Conservation (phyloP, 53 echinoderm and acorn worm species). For the Paelopatides confundens region DNA sequence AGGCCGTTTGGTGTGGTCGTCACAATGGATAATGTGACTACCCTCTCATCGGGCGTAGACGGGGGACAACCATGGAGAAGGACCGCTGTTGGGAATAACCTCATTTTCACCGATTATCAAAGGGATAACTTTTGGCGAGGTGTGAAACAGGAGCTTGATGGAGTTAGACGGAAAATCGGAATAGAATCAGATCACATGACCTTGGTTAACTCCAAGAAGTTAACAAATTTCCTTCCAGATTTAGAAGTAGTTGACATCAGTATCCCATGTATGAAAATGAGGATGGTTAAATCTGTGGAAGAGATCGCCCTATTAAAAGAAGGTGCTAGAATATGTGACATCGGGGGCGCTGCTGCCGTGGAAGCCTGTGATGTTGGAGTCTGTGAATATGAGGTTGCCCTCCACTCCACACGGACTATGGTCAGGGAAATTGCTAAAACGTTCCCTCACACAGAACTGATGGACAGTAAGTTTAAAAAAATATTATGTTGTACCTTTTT, state of each 20-base stretch:
- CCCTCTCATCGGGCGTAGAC: conserved; percentile 81
- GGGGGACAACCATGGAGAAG: conserved; percentile 86
- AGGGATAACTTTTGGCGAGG: conserved; percentile 88
- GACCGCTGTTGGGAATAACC: conserved; percentile 71
- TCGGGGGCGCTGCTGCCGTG: conserved; percentile 65
- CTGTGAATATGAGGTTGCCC: conserved; percentile 62
- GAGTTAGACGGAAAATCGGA: conserved; percentile 76
- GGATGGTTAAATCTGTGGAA: conserved; percentile 72
- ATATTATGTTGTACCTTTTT: too few relatives aligned
- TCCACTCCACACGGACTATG: conserved; percentile 60
- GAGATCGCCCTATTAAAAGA: conserved; percentile 69
- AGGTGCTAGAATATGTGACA: conserved; percentile 64
- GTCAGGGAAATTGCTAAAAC: conserved; percentile 60
- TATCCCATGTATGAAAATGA: conserved; percentile 50
- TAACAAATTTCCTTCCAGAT: conserved; percentile 32
- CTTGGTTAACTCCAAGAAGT: conserved; percentile 47
- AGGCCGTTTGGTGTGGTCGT: conserved; percentile 71
- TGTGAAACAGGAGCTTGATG: conserved; percentile 71
- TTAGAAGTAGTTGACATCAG: conserved; percentile 61
- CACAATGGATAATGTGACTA: conserved; percentile 72
- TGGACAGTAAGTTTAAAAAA: background rate
- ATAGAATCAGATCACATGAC: conserved; percentile 70
- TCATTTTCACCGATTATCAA: conserved; percentile 92
- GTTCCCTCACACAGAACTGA: conserved; percentile 53
- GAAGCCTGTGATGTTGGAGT: conserved; percentile 65